Percentiles rank a stretch among this genome's conserved stretches.
Evolutionary conservation across 2,888 invertebrate genomes (phyloP).

Genomic region (Panopea generosa): DNA sequence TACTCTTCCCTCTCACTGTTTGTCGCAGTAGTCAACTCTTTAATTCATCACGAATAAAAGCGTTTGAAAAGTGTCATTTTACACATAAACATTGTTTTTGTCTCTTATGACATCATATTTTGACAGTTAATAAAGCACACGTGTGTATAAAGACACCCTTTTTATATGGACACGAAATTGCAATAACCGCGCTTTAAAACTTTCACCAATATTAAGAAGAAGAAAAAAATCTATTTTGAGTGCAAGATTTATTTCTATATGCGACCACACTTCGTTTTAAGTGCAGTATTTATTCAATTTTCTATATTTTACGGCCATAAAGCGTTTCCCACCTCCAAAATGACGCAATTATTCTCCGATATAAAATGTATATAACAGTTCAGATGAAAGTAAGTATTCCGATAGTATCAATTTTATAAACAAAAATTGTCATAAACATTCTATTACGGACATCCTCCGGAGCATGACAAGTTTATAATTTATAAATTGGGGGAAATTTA

Average conservation of each 20-base stretch:
- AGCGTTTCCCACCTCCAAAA: neutral
- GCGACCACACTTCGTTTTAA: neutral
- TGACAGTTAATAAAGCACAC: too few species aligned
- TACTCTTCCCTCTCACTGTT: too few species aligned
- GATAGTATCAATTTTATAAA: neutral
- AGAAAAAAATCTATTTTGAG: neutral
- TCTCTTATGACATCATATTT: too few species aligned
- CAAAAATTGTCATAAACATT: neutral
- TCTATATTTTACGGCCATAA: conserved; percentile 1
- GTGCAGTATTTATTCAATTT: conserved; percentile 8
- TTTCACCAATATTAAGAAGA: too few species aligned
- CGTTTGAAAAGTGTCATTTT: too few species aligned
- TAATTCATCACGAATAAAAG: too few species aligned
- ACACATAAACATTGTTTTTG: too few species aligned
- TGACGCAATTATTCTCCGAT: conserved; percentile 6
- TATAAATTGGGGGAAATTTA: conserved; percentile 11
- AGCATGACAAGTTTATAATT: conserved; percentile 17
- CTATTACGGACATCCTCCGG: neutral
- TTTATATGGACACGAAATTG: too few species aligned
- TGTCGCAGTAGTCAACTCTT: too few species aligned
- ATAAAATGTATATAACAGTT: neutral
- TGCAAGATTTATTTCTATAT: neutral
- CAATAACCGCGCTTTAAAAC: too few species aligned
- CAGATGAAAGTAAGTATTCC: neutral
- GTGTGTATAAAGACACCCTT: too few species aligned